Evolutionary conservation across 1,140 invertebrate species (phyloP), one percentile per base, ranked within the genome.

Genomic region (Branchinecta lynchi): DNA sequence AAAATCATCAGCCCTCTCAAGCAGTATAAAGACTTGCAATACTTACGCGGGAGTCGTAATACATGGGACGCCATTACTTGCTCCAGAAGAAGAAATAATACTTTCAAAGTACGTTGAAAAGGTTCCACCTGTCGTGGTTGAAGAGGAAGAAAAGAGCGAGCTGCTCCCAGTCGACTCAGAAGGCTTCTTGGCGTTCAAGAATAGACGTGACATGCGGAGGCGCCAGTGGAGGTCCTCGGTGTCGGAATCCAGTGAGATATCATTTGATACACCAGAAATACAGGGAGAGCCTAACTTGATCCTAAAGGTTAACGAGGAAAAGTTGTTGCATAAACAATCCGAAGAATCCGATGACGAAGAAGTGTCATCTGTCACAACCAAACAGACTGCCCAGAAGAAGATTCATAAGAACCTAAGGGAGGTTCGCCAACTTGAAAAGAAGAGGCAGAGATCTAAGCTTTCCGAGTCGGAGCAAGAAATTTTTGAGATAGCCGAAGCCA

Each of bases 171-270:
- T 79, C 6, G 80, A 83, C 74, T 75, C 78, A 66, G 80, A 84
- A 74, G 82, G 80, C 32, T 82, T 82, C 71, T 77, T 79, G 65
- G 78, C 81, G 73, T 79, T 77, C 71, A 73, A 82, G 6, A 80
- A 79, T 60, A 77, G 76, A 70, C 77, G 75, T 69, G 79, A 82
- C 72, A 73, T 80, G 68, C 75, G 77, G 66, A 77, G 75, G n/a
- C 73, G 78, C 44, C 75, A 77, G 68, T 81, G 80, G 66, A 77
- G 80, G 73, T 79, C 80, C 43, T 81, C 81, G 0, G 74, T 79
- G 70, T 74, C 75, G 7, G 69, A 70, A 32, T 70, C 69, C 43
- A 68, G 71, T 17, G 70, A 73, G 21, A 10, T 44, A 8, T 8
- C n/a, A 10, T 45, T 44, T 21, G 60, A 70, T 8, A 71, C 73